Evolutionary conservation across 1,140 invertebrate genomes (phyloP), one percentile per base, ranked within the genome.

Genomic region (Panagrolaimus sp.): DNA sequence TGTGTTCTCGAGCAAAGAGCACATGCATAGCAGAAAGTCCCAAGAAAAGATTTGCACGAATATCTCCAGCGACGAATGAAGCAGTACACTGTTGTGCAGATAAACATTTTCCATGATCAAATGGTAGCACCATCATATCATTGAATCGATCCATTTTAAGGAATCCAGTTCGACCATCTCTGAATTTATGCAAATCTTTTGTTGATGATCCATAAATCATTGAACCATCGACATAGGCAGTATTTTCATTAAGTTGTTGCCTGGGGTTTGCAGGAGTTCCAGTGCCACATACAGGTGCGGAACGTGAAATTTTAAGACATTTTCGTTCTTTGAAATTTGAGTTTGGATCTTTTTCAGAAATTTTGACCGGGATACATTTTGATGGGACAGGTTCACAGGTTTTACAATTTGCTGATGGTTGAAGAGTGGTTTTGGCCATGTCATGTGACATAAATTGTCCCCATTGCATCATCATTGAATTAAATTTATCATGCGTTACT

Each of bases 101-200:
- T 20, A 64, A 45, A 63, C 81, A 83, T 48, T 43, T 48, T 2
- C 70, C 65, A 31, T 82, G 74, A 62, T 82, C 81, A 65, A 82
- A 82, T 9, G 80, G 80, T 45, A 82, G 48, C 16, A 82, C 73
- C 48, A 68, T 71, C 65, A 83, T 67, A 42, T 77, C 71, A 53
- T 82, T 83, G 81, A 82, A 82, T 13, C 62, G 46, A n/a, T 69
- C 75, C 69, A 83, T 72, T 65, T 82, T 82, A 16, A 82, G 69
- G 43, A 82, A 69, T 20, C 80, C 80, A 62, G 81, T 83, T 9
- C 81, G 66, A 5, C 80, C 80, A 57, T 82, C 80, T 46, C 80
- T 71, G 71, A 82, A 82, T 64, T 82, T 82, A 66, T 76, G 76
- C 38, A 83, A 72, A 66, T 82, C 80, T 57, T 76, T 82, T 16